Conservation (phyloP, 2,888 invertebrate genomes). For the Sphaerophoria rueppellii region DNA sequence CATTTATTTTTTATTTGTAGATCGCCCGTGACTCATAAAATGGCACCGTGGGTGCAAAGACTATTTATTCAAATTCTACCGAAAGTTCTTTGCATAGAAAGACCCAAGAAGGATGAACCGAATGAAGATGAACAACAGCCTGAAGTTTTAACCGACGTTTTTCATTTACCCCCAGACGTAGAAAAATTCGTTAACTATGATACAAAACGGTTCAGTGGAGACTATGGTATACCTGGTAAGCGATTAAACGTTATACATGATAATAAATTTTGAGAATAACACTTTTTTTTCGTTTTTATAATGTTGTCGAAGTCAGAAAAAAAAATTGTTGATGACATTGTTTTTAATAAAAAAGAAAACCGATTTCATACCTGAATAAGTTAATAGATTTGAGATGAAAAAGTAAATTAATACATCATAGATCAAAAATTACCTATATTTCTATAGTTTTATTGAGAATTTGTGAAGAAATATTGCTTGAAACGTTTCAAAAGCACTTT, state of each 20-base stretch:
- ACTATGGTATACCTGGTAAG: slow-evolving; percentile 88
- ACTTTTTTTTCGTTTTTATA: too few relatives aligned
- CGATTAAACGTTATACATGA: not conserved
- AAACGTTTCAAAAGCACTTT: too few relatives aligned
- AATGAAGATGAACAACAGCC: slow-evolving; percentile 84
- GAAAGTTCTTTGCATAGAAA: slow-evolving; percentile 92
- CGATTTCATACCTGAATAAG: too few relatives aligned
- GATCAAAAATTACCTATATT: too few relatives aligned
- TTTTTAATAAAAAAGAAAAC: too few relatives aligned
- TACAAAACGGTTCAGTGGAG: slow-evolving; percentile 85
- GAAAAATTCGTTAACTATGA: slow-evolving; percentile 86
- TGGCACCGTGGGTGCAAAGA: slow-evolving; percentile 95
- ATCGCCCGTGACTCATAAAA: slow-evolving; percentile 95
- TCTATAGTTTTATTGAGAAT: too few relatives aligned
- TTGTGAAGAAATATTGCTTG: too few relatives aligned
- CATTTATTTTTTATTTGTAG: slow-evolving; percentile 79
- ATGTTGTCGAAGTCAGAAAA: too few relatives aligned
- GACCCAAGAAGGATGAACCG: slow-evolving; percentile 90
- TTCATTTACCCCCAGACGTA: slow-evolving; percentile 86
- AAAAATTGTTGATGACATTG: too few relatives aligned
- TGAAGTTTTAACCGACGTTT: slow-evolving; percentile 91
- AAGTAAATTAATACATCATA: too few relatives aligned
- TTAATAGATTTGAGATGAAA: too few relatives aligned
- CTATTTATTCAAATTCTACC: slow-evolving; percentile 94
- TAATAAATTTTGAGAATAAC: too few relatives aligned